Evolutionary conservation across 2,797 vertebrate genomes (phyloP), one percentile per base, ranked within the genome.

Genomic region (Hoplostethus mediterraneus): DNA sequence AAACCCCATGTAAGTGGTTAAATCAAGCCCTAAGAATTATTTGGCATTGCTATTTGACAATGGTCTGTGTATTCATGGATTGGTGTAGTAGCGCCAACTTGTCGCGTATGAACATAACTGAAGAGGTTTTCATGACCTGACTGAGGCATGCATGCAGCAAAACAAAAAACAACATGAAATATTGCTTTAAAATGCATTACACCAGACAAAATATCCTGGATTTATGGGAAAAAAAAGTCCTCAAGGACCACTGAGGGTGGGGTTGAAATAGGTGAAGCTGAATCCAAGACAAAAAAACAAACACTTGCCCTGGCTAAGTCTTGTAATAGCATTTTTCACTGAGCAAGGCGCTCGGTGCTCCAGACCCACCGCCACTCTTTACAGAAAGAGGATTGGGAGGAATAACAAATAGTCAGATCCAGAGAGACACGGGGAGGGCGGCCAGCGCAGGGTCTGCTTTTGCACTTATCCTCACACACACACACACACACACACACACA

Each of bases 231-330:
- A 67, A 73, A 47, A 79, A 28, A 48, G 61, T 21, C 21, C 21
- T 21, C 21, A 69, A n/a, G 48, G 65, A 68, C 78, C 77, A 69
- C 71, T 33, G 16, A 10, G 75, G 79, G 80, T 81, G 83, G 73
- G 75, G 76, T 76, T 77, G 25, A 86, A 89, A 82, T 71, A 75
- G 85, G 66, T 60, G 36, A 38, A 75, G 77, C 47, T 47, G 54
- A 80, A 75, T 73, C 74, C 66, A 74, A 79, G 74, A 87, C 56
- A 21, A 21, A 57, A 88, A 89, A 91, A 87, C 82, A 85, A 89
- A 86, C 75, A 68, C 71, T 82, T 56, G 64, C 71, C 73, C 69
- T 62, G 71, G 79, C 40, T 84, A 77, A 86, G 67, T 63, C 82
- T 86, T 81, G 67, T 36, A 81, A 87, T 17, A 87, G 84, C 68